Evolutionary conservation across 2,888 invertebrate genomes (phyloP), one percentile per base, ranked within the genome.

Genomic region (Amblyjoppa fuscipennis): DNA sequence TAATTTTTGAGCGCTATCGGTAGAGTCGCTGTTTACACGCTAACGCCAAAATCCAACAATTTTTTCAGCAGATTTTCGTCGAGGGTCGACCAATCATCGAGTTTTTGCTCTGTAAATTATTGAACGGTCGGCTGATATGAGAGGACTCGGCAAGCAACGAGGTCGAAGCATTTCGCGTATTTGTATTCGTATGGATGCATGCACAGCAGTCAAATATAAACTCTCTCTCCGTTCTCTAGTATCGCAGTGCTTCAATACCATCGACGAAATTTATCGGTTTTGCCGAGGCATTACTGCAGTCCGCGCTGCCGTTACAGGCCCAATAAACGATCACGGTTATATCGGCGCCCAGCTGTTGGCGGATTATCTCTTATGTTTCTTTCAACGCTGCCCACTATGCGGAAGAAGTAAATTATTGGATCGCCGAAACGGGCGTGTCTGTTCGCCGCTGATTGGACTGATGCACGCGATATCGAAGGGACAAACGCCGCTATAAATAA

Each of bases 321-420:
- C 59, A 82, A 85, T 85, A 81, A 85, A 82, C 81, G 81, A 79
- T 85, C 74, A 75, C 66, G 70, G 85, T 82, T 85, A 85, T 82
- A 85, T 82, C 82, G 75, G 76, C 79, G 85, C 75, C 82, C 85
- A 82, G 82, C 82, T 85, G 85, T 53, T 82, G 71, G 38, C 64
- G 85, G 82, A 85, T 85, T 82, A 85, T 82, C 85, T 82, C 79
- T 82, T 82, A 82, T 80, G 75, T 79, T 85, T 82, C 82, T 85
- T 82, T 82, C 85, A 73, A 68, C 85, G 76, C 61, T 41, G 59
- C 68, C 20, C 1, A 3, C 2, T 31, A 25, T 38, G 38, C 69
- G 61, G 53, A 70, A 61, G 68, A 49, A 61, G 70, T 83, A 73
- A 85, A 83, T 85, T 80, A 83, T 85, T 53, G 73, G 56, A 68